Conservation (phyloP, 2,113 vertebrate species). For the Onychorhynchus coronatus region DNA sequence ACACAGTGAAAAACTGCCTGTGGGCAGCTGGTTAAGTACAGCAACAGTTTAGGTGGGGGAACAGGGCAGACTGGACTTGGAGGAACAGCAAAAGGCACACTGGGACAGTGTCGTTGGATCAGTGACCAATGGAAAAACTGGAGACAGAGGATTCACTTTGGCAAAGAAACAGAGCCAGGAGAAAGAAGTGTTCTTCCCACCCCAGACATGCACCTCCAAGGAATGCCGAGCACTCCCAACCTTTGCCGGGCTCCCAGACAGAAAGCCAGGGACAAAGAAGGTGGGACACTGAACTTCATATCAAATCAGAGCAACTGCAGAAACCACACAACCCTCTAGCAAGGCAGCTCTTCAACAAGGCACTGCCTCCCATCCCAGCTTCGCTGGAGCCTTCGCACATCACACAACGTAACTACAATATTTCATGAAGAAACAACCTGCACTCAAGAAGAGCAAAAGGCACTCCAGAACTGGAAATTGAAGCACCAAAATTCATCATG, state of each 20-base stretch:
- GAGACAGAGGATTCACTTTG: not conserved
- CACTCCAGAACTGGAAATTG: not conserved
- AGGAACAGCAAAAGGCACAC: not conserved
- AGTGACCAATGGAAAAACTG: not conserved
- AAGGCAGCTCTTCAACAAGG: not conserved
- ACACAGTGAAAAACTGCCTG: not conserved
- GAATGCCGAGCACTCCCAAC: not conserved
- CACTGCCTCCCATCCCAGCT: not conserved
- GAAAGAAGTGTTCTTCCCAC: too few relatives aligned
- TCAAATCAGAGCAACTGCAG: not conserved
- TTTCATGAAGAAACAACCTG: not conserved
- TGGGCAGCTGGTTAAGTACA: not conserved
- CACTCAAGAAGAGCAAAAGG: not conserved
- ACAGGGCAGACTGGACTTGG: fast-evolving
- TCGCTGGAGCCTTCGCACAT: not conserved
- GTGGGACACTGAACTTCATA: fast-evolving
- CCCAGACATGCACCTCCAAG: not conserved
- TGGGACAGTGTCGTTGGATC: not conserved
- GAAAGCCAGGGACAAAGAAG: not conserved
- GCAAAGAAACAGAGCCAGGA: not conserved
- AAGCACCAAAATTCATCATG: not conserved
- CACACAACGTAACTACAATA: fast-evolving
- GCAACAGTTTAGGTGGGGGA: not conserved
- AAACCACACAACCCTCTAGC: not conserved
- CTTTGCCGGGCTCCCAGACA: not conserved